Base-by-base conservation (phyloP, 2,888 invertebrate species). In the Cloeon dipterum region DNA sequence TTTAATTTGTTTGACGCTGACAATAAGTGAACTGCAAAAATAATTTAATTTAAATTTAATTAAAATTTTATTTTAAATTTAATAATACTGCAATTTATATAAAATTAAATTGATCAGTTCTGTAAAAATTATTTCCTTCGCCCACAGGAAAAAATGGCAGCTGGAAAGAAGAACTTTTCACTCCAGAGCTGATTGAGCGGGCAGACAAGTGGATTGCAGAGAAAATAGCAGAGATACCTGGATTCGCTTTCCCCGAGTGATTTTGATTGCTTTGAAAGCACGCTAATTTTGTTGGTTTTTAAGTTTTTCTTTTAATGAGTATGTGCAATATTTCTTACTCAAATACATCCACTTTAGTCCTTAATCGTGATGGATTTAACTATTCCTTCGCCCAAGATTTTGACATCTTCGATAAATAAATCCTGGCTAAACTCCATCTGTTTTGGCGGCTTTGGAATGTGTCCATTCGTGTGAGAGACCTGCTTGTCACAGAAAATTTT, bases 361-460 rank as follows among this genome's bases (percentile, higher is more conserved):
- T 29, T 29, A n/a, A 29, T 29, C n/a, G n/a, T 14, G 14, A 29
- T n/a, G 5, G 29, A 29, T 14, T 29, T n/a, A 5, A 82, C 70
- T 5, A 83, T 52, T 7, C 70, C 75, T 25, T 58, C 57, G 2
- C 83, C 82, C 23, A 79, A 45, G 35, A 70, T 53, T 47, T 64
- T 61, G 55, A 81, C 76, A 52, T 78, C 76, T 50, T 78, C 71
- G 2, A 79, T 50, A 35, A 79, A 55, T 0, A 73, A 72, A n/a
- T 68, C 64, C 1, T 62, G 50, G 50, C 81, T 73, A 29, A 74
- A 61, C 39, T 55, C 52, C 43, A 75, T 59, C 45, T 65, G 62
- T 1, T 56, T 50, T 1, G 44, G 39, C 11, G 50, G 45, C 11
- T 42, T 38, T 1, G 68, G 57, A 43, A 58, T 67, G 11, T 68